Evolutionary conservation across 2,797 vertebrate species (phyloP).

Genomic region (Vipera ursinii): DNA sequence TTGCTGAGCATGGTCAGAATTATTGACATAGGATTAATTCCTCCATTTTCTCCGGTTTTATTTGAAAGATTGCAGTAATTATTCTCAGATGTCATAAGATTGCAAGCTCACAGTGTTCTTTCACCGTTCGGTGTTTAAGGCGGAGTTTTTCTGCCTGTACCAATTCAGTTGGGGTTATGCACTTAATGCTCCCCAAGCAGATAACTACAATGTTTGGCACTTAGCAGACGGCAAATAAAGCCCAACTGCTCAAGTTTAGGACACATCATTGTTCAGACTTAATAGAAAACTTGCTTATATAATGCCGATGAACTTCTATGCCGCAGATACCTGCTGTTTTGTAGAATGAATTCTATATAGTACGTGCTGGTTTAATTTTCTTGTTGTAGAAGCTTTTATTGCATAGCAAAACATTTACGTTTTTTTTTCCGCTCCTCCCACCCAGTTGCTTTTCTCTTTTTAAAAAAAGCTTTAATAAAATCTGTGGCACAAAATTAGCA

Average conservation of each 20-base stretch:
- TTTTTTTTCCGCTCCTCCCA: not conserved
- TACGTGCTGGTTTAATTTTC: not conserved
- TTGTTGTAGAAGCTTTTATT: not conserved
- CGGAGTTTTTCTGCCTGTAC: not conserved
- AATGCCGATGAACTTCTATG: not conserved
- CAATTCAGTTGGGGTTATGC: slow-evolving; percentile 1
- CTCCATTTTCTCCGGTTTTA: not conserved
- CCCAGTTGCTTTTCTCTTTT: slow-evolving; percentile 1
- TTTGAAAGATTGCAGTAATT: not conserved
- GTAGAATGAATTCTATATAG: not conserved
- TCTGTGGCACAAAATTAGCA: slow-evolving; percentile 25
- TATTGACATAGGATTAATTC: not conserved
- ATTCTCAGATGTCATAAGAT: not conserved
- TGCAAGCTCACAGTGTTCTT: not conserved
- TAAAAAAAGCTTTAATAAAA: slow-evolving; percentile 19
- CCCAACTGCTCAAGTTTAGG: not conserved
- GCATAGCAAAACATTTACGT: not conserved
- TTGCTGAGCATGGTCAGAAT: not conserved
- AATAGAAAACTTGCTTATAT: accelerated
- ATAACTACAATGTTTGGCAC: not conserved
- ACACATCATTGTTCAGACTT: not conserved
- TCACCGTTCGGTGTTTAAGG: not conserved
- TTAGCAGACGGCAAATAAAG: not conserved
- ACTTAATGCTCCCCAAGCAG: not conserved
- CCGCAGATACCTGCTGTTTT: not conserved